Conservation (phyloP, 2,113 vertebrate species). For the Paralichthys olivaceus region DNA sequence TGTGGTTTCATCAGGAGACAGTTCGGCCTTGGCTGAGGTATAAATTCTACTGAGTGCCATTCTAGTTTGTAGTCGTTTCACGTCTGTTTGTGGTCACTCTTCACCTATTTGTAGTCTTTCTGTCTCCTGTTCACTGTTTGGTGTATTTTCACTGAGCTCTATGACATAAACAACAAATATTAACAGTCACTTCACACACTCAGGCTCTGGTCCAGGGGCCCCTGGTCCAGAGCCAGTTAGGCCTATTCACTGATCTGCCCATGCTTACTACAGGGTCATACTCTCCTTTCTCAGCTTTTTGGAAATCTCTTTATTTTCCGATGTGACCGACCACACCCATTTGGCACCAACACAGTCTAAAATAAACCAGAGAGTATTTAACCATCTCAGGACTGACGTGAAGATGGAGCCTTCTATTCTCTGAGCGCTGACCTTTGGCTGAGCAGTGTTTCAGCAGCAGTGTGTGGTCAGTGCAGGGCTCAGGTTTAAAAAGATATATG, state of each 20-base stretch:
- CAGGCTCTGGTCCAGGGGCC: neutral
- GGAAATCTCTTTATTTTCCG: conserved; percentile 36
- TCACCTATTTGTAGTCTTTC: neutral
- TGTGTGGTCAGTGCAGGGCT: conserved; percentile 44
- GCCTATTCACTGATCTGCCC: neutral
- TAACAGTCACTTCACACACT: conserved; percentile 1
- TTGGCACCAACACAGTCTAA: conserved; percentile 32
- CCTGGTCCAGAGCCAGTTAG: neutral
- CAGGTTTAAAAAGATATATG: conserved; percentile 56
- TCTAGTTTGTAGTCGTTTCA: neutral
- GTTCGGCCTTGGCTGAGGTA: too few species aligned
- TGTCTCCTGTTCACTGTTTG: neutral
- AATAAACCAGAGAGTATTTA: conserved; percentile 44
- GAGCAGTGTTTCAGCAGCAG: conserved; percentile 37
- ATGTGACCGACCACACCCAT: conserved; percentile 29
- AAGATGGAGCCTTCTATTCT: conserved; percentile 42
- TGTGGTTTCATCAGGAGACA: too few species aligned
- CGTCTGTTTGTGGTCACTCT: too few species aligned
- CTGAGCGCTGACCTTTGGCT: conserved; percentile 62
- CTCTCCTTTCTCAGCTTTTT: conserved; percentile 28
- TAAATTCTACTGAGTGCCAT: too few species aligned
- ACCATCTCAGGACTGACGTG: conserved; percentile 35
- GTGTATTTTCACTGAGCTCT: neutral
- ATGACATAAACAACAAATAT: neutral
- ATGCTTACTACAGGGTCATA: conserved; percentile 22